Evolutionary conservation across 2,797 vertebrate genomes (phyloP), one percentile per base, ranked within the genome.

Genomic region (Falco rusticolus): DNA sequence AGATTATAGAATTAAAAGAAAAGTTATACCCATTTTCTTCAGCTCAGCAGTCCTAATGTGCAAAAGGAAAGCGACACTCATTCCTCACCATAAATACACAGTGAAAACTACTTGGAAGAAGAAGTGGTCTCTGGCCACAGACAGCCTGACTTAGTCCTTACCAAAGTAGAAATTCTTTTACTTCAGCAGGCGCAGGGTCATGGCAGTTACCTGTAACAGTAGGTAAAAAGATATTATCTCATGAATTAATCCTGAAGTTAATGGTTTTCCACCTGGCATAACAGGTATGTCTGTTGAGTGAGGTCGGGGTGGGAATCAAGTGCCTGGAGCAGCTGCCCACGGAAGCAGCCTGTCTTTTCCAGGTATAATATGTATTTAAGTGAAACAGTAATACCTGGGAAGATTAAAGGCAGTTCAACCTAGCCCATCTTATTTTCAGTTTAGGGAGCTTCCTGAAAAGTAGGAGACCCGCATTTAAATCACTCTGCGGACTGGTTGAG

Each of bases 1-100:
- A 94, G 87, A 96, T 96, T 92, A 95, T 69, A 85, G 95, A 97
- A 97, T 96, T 96, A 95, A 96, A 84, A 93, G 90, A 90, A 94
- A 96, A 93, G 82, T 92, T 93, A 90, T 91, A 88, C 56, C 74
- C 80, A 89, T 96, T 96, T 95, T 91, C 92, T 91, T 89, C 94
- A 95, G 84, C 76, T 90, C 93, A 94, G 89, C 81, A 84, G 61
- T 26, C 74, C 88, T 88, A 84, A 95, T 51, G 91, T 60, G 89
- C 79, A 53, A 79, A 28, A 68, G 50, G 81, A 59, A 93, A 91
- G 93, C 8, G 39, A 34, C 71, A 19, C 60, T 93, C 94, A 68
- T 94, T 93, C 92, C 75, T 95, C 82, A 83, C 60, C 74, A 78
- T 63, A 96, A 97, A 94, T 63, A 82, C n/a, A 33, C 50, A 18